phyloP scores from a whole-genome alignment of 2,113 vertebrate species.

The Pteronura brasiliensis region DNA sequence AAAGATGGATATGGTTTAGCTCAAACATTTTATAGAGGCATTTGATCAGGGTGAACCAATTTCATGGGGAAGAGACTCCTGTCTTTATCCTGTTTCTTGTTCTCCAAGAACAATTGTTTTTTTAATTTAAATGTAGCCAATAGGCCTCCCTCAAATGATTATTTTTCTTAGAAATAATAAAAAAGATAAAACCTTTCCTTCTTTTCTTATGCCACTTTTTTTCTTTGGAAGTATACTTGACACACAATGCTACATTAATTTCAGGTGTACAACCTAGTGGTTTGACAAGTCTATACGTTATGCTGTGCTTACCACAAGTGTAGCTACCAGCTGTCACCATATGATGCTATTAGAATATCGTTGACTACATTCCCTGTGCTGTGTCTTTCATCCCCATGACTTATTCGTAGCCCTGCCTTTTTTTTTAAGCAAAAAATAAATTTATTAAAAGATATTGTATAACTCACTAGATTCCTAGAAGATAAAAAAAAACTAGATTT shows the following conservation, averaged over 20 bases:
- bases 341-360: not conserved
- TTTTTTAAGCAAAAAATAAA: too few relatives aligned
- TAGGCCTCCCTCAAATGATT: not conserved
- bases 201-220: not conserved
- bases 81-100: not conserved
- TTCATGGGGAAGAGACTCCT: not conserved
- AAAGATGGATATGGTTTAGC: constrained; percentile 54
- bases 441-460: too few relatives aligned
- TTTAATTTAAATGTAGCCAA: not conserved
- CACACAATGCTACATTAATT: not conserved
- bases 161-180: not conserved
- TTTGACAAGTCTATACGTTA: not conserved
- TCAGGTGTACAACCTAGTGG: not conserved
- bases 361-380: not conserved
- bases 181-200: not conserved
- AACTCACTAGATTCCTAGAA: too few relatives aligned
- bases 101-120: not conserved
- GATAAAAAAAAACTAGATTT: too few relatives aligned
- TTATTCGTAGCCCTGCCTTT: not conserved
- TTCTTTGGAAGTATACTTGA: not conserved
- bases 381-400: not conserved
- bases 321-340: not conserved
- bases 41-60: not conserved
- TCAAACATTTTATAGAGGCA: constrained; percentile 22
- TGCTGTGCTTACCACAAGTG: not conserved